These are phyloP conservation scores for Cyclargus thomasi DNA, from an alignment of 1,140 invertebrate genomes.

Conservation along the genomic window DNA sequence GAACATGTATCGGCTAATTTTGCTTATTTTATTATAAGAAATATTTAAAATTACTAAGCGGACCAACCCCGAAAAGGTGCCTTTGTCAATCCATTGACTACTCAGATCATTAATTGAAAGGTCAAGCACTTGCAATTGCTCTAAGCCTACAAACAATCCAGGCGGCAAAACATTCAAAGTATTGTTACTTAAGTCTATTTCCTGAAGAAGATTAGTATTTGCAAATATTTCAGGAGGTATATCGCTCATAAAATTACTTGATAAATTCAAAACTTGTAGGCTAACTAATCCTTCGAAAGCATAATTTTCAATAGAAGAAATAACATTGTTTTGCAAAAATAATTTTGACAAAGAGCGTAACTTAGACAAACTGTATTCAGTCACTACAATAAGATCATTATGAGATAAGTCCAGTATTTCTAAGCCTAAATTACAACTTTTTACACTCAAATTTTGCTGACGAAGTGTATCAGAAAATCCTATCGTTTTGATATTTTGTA, in stretches of 20 bases:
- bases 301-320: constrained; percentile 82
- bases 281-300: constrained; percentile 81
- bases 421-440: constrained; percentile 79
- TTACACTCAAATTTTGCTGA: constrained; percentile 68
- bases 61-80: constrained; percentile 84
- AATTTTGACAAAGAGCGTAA: constrained; percentile 80
- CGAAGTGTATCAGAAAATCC: constrained; percentile 80
- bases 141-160: constrained; percentile 84
- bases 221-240: constrained; percentile 85
- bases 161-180: constrained; percentile 84
- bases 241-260: constrained; percentile 84
- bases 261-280: constrained; percentile 83
- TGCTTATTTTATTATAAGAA: constrained; percentile 82
- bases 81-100: constrained; percentile 85
- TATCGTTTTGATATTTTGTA: constrained; percentile 83
- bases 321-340: constrained; percentile 83
- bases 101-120: constrained; percentile 86
- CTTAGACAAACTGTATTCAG: constrained; percentile 81
- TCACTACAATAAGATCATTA: constrained; percentile 82
- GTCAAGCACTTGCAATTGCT: constrained; percentile 85
- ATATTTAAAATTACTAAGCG: constrained; percentile 85
- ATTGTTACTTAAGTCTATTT: constrained; percentile 88
- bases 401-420: constrained; percentile 83
- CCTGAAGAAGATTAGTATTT: constrained; percentile 79
- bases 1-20: constrained; percentile 83